Conservation (phyloP, 2,888 invertebrate species). For the Tetrapedia diversipes region DNA sequence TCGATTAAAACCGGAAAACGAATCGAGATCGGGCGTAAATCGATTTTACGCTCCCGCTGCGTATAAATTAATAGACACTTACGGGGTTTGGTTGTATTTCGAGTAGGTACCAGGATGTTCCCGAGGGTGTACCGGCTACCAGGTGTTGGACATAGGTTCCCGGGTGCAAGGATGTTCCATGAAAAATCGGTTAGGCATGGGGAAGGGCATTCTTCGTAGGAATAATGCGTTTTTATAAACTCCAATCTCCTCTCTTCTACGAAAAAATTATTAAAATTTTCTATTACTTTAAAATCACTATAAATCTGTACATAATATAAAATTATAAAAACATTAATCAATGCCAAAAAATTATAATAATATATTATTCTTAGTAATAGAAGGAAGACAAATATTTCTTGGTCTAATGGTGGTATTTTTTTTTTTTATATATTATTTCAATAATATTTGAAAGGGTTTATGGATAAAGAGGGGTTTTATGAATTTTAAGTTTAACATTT, state of each 20-base stretch:
- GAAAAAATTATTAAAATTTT: too few relatives aligned
- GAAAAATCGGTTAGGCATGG: conserved; percentile 68
- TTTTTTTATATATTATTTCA: background rate
- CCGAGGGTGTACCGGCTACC: conserved; percentile 61
- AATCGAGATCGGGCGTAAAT: conserved; percentile 63
- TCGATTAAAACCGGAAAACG: conserved; percentile 21
- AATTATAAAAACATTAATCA: background rate
- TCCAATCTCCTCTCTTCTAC: background rate
- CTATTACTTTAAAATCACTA: too few relatives aligned
- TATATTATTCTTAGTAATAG: background rate
- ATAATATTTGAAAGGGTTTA: too few relatives aligned
- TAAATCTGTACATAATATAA: too few relatives aligned
- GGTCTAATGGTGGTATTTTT: background rate
- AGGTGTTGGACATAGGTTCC: conserved; percentile 73
- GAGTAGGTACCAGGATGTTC: conserved; percentile 68
- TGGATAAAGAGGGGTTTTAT: too few relatives aligned
- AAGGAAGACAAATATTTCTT: background rate
- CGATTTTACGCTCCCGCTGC: conserved; percentile 76
- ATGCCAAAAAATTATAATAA: background rate
- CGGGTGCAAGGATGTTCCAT: conserved; percentile 66
- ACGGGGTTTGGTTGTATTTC: conserved; percentile 55
- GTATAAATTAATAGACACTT: conserved; percentile 79
- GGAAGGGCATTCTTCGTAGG: background rate
- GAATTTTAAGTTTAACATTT: too few relatives aligned
- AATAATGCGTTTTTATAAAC: conserved; percentile 23